Conservation (phyloP, 2,797 vertebrate genomes). For the Acestrorhynchus altus region DNA sequence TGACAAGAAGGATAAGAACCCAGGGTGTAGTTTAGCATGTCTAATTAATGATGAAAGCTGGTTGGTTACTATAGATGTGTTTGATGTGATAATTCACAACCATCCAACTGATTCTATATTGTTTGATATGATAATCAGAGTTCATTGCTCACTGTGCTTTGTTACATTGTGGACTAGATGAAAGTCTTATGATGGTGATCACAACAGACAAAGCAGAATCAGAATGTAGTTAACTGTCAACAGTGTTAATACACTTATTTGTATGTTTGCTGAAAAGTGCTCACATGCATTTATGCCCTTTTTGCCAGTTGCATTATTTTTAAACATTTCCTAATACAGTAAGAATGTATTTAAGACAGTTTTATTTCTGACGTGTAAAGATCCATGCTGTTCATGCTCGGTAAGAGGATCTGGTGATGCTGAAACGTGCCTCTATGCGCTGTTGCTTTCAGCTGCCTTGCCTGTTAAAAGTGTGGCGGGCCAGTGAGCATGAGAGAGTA, state of each 20-base stretch:
- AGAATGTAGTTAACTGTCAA: neutral
- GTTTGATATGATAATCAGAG: slow-evolving; percentile 51
- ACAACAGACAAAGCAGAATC: slow-evolving; percentile 14
- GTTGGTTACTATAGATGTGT: slow-evolving; percentile 12
- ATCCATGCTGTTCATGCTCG: neutral
- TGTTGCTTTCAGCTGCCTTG: slow-evolving; percentile 26
- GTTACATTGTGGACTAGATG: slow-evolving; percentile 41
- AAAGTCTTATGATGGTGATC: slow-evolving; percentile 28
- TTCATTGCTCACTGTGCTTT: slow-evolving; percentile 10
- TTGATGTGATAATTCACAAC: slow-evolving; percentile 47
- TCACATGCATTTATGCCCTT: neutral
- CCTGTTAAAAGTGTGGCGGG: slow-evolving; percentile 17
- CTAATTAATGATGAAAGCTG: slow-evolving; percentile 19
- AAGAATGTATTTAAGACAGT: neutral
- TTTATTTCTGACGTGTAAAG: neutral
- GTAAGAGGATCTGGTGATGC: slow-evolving; percentile 17
- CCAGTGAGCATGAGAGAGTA: slow-evolving; percentile 22
- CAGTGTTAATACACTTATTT: neutral
- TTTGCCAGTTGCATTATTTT: neutral
- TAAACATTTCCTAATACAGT: neutral
- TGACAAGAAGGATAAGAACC: neutral
- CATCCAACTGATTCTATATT: slow-evolving; percentile 7
- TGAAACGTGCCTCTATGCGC: neutral
- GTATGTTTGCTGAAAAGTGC: neutral
- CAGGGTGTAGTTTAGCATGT: slow-evolving; percentile 14